Conservation (phyloP, 2,113 vertebrate species). For the Engystomops pustulosus region DNA sequence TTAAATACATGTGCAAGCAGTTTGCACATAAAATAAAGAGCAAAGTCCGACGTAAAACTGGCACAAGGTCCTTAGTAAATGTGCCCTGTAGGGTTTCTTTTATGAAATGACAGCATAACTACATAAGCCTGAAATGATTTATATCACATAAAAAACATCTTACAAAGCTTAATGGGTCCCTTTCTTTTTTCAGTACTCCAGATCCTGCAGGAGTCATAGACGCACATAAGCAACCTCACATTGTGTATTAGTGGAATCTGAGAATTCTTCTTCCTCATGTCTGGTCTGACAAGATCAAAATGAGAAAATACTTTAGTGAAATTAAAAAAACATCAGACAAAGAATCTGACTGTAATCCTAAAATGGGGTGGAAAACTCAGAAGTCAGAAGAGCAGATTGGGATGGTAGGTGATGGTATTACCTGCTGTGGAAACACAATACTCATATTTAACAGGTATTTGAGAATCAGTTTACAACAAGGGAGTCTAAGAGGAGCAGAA, state of each 20-base stretch:
- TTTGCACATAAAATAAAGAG: too few species aligned
- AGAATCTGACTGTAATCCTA: constrained; percentile 26
- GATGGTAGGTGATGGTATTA: background rate
- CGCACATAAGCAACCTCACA: background rate
- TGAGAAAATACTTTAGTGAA: background rate
- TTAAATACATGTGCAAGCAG: too few species aligned
- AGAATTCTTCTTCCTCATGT: background rate
- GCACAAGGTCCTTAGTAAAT: too few species aligned
- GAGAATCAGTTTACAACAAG: constrained; percentile 18
- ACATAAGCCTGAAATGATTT: background rate
- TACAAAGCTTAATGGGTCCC: background rate
- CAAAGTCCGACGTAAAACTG: too few species aligned
- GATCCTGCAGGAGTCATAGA: background rate
- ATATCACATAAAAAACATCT: background rate
- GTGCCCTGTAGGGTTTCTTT: too few species aligned
- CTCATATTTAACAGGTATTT: constrained; percentile 8
- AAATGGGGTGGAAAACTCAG: background rate
- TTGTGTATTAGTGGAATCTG: background rate
- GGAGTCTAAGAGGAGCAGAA: constrained; percentile 27
- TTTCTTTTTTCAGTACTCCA: too few species aligned
- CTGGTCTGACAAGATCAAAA: background rate
- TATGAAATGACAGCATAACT: background rate
- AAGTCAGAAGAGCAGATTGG: constrained; percentile 1
- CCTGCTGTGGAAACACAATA: constrained; percentile 39
- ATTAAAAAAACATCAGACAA: constrained; percentile 24